Conservation (phyloP, 2,888 invertebrate genomes). For the Cosmorhoe ocellata region DNA sequence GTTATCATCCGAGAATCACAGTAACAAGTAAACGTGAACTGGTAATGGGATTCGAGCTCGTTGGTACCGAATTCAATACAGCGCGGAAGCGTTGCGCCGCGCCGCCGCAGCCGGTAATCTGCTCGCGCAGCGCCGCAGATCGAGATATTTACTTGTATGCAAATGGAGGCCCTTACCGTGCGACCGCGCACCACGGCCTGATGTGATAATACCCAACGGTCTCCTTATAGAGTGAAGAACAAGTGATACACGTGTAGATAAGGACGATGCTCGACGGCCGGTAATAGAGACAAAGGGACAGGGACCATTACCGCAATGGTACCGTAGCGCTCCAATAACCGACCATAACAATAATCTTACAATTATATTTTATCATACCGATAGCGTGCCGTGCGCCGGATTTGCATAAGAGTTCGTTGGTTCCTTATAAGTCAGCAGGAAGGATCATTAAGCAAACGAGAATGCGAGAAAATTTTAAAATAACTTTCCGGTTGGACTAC, state of each 20-base stretch:
- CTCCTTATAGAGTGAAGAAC: slow-evolving; percentile 77
- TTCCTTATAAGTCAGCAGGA: slow-evolving; percentile 50
- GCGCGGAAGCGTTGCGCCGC: slow-evolving; percentile 70
- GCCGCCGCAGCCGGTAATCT: slow-evolving; percentile 73
- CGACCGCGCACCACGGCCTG: slow-evolving; percentile 65
- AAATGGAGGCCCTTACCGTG: slow-evolving; percentile 75
- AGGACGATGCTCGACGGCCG: slow-evolving; percentile 57
- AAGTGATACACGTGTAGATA: slow-evolving; percentile 77
- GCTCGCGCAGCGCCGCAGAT: slow-evolving; percentile 63
- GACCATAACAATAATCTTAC: slow-evolving; percentile 46
- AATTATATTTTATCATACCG: slow-evolving; percentile 45
- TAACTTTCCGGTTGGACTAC: slow-evolving; percentile 57
- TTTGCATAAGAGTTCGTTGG: slow-evolving; percentile 43
- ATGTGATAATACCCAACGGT: slow-evolving; percentile 76
- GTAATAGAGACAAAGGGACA: slow-evolving; percentile 77
- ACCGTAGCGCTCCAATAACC: slow-evolving; percentile 40
- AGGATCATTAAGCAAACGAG: slow-evolving; percentile 56
- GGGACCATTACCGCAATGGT: slow-evolving; percentile 51
- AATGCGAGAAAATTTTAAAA: slow-evolving; percentile 52
- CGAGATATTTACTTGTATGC: slow-evolving; percentile 80
- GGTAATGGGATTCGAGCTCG: slow-evolving; percentile 65
- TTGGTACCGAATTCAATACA: slow-evolving; percentile 74
- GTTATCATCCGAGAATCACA: slow-evolving; percentile 74
- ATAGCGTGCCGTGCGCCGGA: slow-evolving; percentile 34
- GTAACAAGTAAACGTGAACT: slow-evolving; percentile 72